Evolutionary conservation across 2,888 invertebrate genomes (phyloP), one percentile per base, ranked within the genome.

Genomic region (Euzetes globulus): DNA sequence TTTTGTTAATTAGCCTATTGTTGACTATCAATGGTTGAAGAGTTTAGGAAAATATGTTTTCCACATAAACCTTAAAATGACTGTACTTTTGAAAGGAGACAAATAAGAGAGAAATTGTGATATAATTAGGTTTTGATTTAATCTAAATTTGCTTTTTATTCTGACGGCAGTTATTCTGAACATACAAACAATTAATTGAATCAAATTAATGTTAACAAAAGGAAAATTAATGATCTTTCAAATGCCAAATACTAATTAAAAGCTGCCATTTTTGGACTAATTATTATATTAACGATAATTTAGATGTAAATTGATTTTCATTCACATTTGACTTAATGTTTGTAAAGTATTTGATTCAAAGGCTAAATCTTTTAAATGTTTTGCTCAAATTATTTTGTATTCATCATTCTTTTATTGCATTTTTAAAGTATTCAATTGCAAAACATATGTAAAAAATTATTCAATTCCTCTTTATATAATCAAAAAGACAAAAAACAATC

Each of bases 371-470:
- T 17, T 15, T 5, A 68, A 65, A n/a, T 68, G 68, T 68, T 68
- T 68, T 68, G 68, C 68, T 68, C 68, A 68, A 68, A 37, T 68
- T 45, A 41, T 25, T 60, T 60, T 60, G 29, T 33, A 60, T 60
- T 60, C 33, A n/a, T 29, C 60, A 33, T n/a, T 60, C n/a, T 15
- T 60, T 60, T n/a, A 52, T 52, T 52, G n/a, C 6, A n/a, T 52
- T 19, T n/a, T 2, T 5, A 52, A 52, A 41, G 6, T 41, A 41
- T 41, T 41, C 13, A 11, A 41, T 41, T 41, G 41, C 41, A 41
- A 41, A 11, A 41, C 41, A 41, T 41, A 1, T 41, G 41, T 41
- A 41, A 7, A 52, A 52, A 52, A 6, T n/a, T n/a, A 52, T 19
- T 9, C 3, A 52, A 52, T 19, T 19, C n/a, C 22, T 52, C 6